Conservation (phyloP, 2,797 vertebrate species). For the Fistularia commersonii region DNA sequence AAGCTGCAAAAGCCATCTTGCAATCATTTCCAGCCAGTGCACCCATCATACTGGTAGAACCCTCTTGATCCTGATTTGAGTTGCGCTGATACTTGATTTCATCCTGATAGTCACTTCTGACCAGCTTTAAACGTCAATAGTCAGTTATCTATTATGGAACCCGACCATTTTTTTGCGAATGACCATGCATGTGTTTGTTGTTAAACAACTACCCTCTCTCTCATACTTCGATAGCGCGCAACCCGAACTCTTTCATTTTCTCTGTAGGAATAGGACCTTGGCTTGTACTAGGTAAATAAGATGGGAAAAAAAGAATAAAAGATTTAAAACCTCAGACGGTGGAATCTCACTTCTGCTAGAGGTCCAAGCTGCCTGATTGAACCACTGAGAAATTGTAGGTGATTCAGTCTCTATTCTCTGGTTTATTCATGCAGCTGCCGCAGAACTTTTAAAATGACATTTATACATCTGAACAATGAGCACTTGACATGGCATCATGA, state of each 20-base stretch:
- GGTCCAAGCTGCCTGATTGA: constrained; percentile 31
- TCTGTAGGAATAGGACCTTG: constrained; percentile 47
- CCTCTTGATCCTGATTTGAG: too few species aligned
- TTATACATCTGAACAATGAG: constrained; percentile 22
- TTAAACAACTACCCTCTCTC: too few species aligned
- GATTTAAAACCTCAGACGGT: constrained; percentile 42
- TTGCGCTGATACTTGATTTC: too few species aligned
- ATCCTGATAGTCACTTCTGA: too few species aligned
- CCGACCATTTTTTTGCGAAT: too few species aligned
- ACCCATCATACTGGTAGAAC: too few species aligned
- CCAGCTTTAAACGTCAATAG: too few species aligned
- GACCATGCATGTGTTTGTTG: too few species aligned
- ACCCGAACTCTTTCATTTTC: constrained; percentile 28
- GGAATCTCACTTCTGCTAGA: constrained; percentile 12
- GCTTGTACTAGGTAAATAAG: constrained; percentile 31
- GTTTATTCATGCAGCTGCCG: constrained; percentile 19
- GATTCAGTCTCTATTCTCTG: constrained; percentile 15
- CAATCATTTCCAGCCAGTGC: too few species aligned
- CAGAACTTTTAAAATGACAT: constrained; percentile 18
- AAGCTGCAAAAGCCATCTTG: too few species aligned
- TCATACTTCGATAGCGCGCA: constrained; percentile 1
- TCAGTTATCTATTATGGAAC: too few species aligned
- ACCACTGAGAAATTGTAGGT: constrained; percentile 18
- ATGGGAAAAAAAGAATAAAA: constrained; percentile 34
- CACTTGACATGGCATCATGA: constrained; percentile 6